A percentile compares a stretch with the other conserved stretches of the same genome.
Conservation (phyloP, 2,113 vertebrate species). For the Limnothrissa miodon region DNA sequence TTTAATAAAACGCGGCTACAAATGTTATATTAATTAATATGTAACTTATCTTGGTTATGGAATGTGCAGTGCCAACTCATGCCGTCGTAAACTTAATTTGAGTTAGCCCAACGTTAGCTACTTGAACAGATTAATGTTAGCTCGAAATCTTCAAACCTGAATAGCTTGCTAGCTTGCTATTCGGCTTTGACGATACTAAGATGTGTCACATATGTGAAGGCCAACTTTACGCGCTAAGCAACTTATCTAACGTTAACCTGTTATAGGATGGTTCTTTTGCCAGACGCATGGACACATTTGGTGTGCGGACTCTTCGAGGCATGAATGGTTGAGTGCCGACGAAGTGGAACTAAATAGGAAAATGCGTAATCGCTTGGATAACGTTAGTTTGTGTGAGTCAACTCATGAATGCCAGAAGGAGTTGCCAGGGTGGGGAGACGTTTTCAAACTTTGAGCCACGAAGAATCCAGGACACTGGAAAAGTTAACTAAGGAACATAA, state of each 20-base stretch:
- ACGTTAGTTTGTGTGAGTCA: not conserved
- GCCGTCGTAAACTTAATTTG: not conserved
- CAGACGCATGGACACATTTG: not conserved
- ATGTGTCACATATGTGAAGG: not conserved
- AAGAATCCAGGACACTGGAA: not conserved
- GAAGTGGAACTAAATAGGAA: not conserved
- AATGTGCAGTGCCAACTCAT: not conserved
- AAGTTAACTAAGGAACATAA: not conserved
- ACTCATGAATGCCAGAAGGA: not conserved
- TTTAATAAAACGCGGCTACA: not conserved
- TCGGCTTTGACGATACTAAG: not conserved
- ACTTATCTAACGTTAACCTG: not conserved
- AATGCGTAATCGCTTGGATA: not conserved
- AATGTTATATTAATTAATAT: not conserved
- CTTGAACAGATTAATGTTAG: not conserved
- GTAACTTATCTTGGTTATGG: not conserved
- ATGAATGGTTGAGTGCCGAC: not conserved
- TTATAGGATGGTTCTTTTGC: not conserved
- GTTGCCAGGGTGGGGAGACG: not conserved
- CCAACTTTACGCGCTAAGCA: not conserved
- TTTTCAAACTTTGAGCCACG: constrained; percentile 16
- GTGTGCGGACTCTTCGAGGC: not conserved
- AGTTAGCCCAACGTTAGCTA: not conserved
- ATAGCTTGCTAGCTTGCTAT: constrained; percentile 54
- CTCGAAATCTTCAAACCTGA: not conserved